A percentile compares a stretch with the other conserved stretches of the same genome.
Evolutionary conservation across 2,797 vertebrate species (phyloP).

Genomic region (Peromyscus eremicus): DNA sequence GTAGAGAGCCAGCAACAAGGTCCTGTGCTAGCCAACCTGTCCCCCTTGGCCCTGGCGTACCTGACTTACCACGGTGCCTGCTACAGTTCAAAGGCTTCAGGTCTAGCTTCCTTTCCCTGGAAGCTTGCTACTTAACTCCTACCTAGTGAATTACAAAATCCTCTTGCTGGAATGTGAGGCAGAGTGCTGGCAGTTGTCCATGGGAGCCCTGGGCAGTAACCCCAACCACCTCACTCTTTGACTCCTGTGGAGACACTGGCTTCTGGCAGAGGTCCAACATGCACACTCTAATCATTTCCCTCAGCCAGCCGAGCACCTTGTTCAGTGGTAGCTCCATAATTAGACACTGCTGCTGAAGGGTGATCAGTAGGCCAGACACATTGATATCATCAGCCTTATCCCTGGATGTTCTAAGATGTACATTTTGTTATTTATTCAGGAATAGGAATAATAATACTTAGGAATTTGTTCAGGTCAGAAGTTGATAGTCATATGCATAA

Average conservation of each 20-base stretch:
- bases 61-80: not conserved
- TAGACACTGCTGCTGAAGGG: not conserved
- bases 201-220: not conserved
- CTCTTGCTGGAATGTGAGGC: not conserved
- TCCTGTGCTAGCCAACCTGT: not conserved
- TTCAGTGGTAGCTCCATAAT: not conserved
- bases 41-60: not conserved
- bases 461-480: constrained; percentile 30
- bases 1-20: no score
- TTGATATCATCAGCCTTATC: not conserved
- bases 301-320: not conserved
- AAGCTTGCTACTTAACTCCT: constrained; percentile 42
- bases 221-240: not conserved
- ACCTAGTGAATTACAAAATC: not conserved
- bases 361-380: not conserved
- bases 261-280: not conserved
- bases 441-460: not conserved
- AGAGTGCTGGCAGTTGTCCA: not conserved
- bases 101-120: not conserved
- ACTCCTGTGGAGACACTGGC: not conserved
- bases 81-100: not conserved
- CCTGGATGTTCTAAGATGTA: not conserved
- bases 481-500: not conserved
- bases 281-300: not conserved
- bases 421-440: not conserved